A percentile compares a stretch with the other conserved stretches of the same genome.
Evolutionary conservation across 2,888 invertebrate genomes (phyloP).

Genomic region (Papilio gigon): DNA sequence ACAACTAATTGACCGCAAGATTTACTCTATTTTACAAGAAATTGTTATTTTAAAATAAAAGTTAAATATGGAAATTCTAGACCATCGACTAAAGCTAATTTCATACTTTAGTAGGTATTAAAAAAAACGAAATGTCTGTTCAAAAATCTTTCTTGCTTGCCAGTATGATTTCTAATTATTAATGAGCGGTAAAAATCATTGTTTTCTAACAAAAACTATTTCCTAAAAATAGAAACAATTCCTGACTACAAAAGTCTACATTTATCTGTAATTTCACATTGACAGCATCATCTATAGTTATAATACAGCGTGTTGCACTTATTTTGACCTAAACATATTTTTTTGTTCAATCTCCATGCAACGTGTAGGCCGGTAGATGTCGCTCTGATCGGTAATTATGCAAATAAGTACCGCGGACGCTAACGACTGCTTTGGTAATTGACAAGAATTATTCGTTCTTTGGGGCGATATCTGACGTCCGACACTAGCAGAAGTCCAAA

Average conservation of each 20-base stretch:
- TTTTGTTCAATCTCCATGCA: constrained; percentile 53
- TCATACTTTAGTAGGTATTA: not conserved
- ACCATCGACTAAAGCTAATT: not conserved
- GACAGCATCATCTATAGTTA: not conserved
- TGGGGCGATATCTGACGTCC: constrained; percentile 48
- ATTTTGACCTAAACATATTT: constrained; percentile 40
- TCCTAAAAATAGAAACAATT: not conserved
- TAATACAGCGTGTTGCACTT: not conserved
- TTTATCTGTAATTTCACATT: not conserved
- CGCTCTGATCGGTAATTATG: constrained; percentile 76
- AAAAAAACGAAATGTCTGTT: not conserved
- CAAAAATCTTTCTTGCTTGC: not conserved
- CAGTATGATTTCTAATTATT: not conserved
- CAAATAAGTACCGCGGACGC: constrained; percentile 59
- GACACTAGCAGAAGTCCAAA: constrained; percentile 48
- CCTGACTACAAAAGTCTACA: constrained; percentile 39
- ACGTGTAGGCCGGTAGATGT: constrained; percentile 57
- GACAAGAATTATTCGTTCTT: constrained; percentile 67
- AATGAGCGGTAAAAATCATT: not conserved
- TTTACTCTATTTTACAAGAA: constrained; percentile 72
- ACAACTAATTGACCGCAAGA: constrained; percentile 79
- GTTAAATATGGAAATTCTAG: constrained; percentile 2
- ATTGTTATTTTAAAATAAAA: constrained; percentile 56
- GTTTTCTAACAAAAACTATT: not conserved
- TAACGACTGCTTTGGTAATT: constrained; percentile 61